These are phyloP conservation scores for Napeogenes inachia DNA, from an alignment of 2,888 invertebrate species.

Conservation along the genomic window DNA sequence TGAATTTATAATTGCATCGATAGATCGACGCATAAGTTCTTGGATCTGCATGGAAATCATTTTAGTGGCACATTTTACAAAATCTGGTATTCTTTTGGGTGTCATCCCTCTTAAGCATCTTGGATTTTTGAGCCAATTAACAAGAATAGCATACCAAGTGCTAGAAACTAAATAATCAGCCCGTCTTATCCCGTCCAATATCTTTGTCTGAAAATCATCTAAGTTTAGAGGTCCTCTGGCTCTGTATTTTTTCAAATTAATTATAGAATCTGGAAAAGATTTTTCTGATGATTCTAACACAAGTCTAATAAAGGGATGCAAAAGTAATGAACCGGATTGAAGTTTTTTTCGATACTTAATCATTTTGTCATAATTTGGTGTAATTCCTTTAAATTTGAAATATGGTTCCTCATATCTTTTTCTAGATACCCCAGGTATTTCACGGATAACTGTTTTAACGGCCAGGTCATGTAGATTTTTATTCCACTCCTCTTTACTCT, in stretches of 20 bases:
- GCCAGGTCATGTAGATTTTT: conserved; percentile 79
- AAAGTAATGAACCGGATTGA: conserved; percentile 75
- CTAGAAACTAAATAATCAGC: conserved; percentile 66
- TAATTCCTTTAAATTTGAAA: conserved; percentile 80
- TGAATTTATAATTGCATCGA: conserved; percentile 78
- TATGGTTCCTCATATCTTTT: conserved; percentile 65
- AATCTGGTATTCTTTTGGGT: conserved; percentile 53
- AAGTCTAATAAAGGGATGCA: conserved; percentile 80
- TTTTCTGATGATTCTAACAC: conserved; percentile 74
- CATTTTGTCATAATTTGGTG: conserved; percentile 78
- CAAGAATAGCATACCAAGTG: conserved; percentile 64
- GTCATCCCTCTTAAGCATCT: conserved; percentile 64
- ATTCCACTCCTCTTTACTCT: conserved; percentile 78
- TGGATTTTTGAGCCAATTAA: conserved; percentile 70
- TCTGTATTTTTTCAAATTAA: conserved; percentile 71
- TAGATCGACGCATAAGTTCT: conserved; percentile 81
- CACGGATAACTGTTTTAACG: conserved; percentile 79
- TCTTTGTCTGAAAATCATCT: conserved; percentile 48
- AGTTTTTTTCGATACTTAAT: conserved; percentile 76
- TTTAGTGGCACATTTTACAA: conserved; percentile 65
- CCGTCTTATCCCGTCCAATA: conserved; percentile 61
- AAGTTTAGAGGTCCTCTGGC: conserved; percentile 59
- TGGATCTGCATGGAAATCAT: conserved; percentile 79
- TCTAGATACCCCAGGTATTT: conserved; percentile 74
- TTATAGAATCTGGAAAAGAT: conserved; percentile 74